Evolutionary conservation across 2,797 vertebrate genomes (phyloP), one percentile per base, ranked within the genome.

Genomic region (Mormyrops boulengeri): DNA sequence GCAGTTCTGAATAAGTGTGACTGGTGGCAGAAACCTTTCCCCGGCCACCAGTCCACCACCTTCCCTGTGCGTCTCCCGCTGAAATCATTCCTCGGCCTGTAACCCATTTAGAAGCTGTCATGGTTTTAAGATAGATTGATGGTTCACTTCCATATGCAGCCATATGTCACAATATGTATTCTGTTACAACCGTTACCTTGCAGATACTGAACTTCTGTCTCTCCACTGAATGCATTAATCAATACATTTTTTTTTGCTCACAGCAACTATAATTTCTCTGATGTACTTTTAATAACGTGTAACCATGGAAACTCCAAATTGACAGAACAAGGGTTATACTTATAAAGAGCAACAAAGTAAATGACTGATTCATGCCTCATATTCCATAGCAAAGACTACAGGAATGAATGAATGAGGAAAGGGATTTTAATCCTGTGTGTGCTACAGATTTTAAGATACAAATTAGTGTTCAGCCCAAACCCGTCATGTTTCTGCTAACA

Each of bases 91-190:
- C 85, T 41, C 53, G 4, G 53, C 44, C 26, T 60, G 85, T 60
- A 87, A 87, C 30, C 34, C 85, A 55, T 87, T 57, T 60, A 87
- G 52, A 87, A 41, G 53, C 85, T 60, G 53, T 41, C 53, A 60
- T 5, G 50, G 22, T 53, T 57, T 60, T 88, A 47, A 88, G 38
- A 88, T 47, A 66, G 34, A 62, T 49, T 88, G 55, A 88, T 88
- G 55, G 57, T 22, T 69, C 38, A 69, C 57, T 69, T 69, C 87
- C 38, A 88, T 47, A 88, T 66, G 52, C 44, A 88, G 55, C 38
- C 26, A 66, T 47, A 69, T 49, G 60, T 88, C 87, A 88, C 87
- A 88, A 88, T 88, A 87, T 57, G 30, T 50, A 88, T 88, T 47
- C 41, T 14, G 38, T 88, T 88, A 38, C 86, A 38, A 17, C 53